Base-by-base conservation (phyloP, 2,113 vertebrate species). In the Leucoraja erinaceus region DNA sequence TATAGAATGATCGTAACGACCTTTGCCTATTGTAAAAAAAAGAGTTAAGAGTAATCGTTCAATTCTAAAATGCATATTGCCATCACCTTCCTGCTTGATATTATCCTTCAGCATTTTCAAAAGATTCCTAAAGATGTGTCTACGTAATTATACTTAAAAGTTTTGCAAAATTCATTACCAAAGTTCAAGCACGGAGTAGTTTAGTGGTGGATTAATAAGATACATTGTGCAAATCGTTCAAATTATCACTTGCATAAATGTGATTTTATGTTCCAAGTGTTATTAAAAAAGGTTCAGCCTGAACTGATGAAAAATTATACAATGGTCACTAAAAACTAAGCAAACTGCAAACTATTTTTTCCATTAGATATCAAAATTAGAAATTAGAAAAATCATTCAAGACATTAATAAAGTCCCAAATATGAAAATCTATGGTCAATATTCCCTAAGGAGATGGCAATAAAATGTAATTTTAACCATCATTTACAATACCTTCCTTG, bases 1-100 rank as follows among this genome's bases (percentile, higher is more conserved):
- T 97, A 95, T 98, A 98, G 95, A 98, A 97, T 74, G 97, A 98
- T 0, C 98, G 97, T 0, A 98, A 95, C 63, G 95, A 96, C 95
- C 98, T 99, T 94, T 96, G 94, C 1, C 98, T 99, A 92, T 56
- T 0, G 33, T 70, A 68, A 22, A 77, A 63, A 63, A 56, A 8
- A 54, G 76, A 0, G 6, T 0, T 61, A 25, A 25, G 38, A 91
- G 22, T 91, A 47, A 72, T 20, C 5, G 47, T 81, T 81, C 20
- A 54, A 54, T 25, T 83, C 54, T 25, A 47, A 56, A 8, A 54
- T 56, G 18, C 20, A 83, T n/a, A 77, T 31, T 77, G 5, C 28
- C 76, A 22, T 33, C 10, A 77, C n/a, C 76, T 20, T 20, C 70
- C 70, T 72, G 70, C 7, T 33, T 33, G 76, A 77, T 77, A 14